These are phyloP conservation scores for Mycetomoellerius zeteki DNA, from an alignment of 1,140 invertebrate species.

Conservation along the genomic window DNA sequence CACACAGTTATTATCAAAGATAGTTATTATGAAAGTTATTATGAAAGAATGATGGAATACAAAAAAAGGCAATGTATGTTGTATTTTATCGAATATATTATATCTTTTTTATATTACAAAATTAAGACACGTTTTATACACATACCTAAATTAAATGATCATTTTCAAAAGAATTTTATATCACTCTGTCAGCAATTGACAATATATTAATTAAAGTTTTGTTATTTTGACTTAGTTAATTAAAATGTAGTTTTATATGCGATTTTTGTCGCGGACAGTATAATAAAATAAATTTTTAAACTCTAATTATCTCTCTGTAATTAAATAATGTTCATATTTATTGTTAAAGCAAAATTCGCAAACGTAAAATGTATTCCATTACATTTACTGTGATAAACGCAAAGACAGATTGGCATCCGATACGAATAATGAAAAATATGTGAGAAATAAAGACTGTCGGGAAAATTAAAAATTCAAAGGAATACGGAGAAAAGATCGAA, in stretches of 20 bases:
- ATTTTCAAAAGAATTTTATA: background rate
- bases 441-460: background rate
- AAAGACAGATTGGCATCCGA: background rate
- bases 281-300: constrained; percentile 1
- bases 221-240: background rate
- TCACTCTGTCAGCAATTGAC: background rate
- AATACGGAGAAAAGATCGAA: background rate
- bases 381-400: background rate
- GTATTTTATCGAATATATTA: constrained; percentile 4
- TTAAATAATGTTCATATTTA: background rate
- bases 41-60: background rate
- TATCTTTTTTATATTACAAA: background rate
- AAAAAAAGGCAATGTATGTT: background rate
- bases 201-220: background rate
- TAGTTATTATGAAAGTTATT: too few species aligned
- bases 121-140: background rate
- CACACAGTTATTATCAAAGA: background rate
- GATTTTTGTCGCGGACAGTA: background rate
- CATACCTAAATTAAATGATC: background rate
- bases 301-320: background rate
- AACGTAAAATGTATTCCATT: background rate
- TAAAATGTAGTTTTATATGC: constrained; percentile 11
- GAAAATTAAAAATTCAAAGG: background rate
- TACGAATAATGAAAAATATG: background rate
- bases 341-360: background rate